Conservation (phyloP, 1,140 invertebrate species). For the Leptinotarsa lineolata region DNA sequence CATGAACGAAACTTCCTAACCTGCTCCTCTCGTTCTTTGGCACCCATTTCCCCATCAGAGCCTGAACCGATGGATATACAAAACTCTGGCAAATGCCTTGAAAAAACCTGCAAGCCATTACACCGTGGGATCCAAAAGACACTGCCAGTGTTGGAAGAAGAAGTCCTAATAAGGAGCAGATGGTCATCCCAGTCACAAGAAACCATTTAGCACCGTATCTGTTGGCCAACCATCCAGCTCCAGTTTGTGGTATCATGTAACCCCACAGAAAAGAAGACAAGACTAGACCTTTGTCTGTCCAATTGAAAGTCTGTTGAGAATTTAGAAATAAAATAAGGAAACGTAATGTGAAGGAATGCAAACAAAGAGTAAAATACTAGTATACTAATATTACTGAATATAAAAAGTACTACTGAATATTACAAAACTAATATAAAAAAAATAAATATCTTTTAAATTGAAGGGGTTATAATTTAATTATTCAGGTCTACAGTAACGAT, state of each 20-base stretch:
- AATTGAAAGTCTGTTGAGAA: slow-evolving; percentile 49
- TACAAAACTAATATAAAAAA: not conserved
- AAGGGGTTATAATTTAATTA: too few species aligned
- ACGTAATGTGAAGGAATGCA: not conserved
- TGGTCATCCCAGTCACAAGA: slow-evolving; percentile 62
- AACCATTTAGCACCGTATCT: slow-evolving; percentile 67
- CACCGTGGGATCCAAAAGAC: slow-evolving; percentile 28
- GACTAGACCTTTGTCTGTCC: slow-evolving; percentile 60
- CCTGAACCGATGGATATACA: slow-evolving; percentile 32
- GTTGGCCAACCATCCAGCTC: slow-evolving; percentile 69
- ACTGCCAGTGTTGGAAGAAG: slow-evolving; percentile 44
- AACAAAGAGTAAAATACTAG: not conserved
- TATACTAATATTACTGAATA: not conserved
- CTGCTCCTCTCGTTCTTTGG: slow-evolving; percentile 28
- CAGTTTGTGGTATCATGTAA: slow-evolving; percentile 63
- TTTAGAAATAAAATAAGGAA: slow-evolving; percentile 1
- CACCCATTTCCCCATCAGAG: slow-evolving; percentile 33
- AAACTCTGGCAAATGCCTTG: slow-evolving; percentile 35
- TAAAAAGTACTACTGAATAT: not conserved
- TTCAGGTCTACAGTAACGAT: too few species aligned
- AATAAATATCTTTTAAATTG: too few species aligned
- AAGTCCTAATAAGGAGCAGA: slow-evolving; percentile 55
- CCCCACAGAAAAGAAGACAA: slow-evolving; percentile 71
- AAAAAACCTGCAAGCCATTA: slow-evolving; percentile 31
- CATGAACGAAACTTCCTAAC: slow-evolving; percentile 45